phyloP scores from a whole-genome alignment of 2,797 vertebrate genomes.

The Podarcis lilfordi region DNA sequence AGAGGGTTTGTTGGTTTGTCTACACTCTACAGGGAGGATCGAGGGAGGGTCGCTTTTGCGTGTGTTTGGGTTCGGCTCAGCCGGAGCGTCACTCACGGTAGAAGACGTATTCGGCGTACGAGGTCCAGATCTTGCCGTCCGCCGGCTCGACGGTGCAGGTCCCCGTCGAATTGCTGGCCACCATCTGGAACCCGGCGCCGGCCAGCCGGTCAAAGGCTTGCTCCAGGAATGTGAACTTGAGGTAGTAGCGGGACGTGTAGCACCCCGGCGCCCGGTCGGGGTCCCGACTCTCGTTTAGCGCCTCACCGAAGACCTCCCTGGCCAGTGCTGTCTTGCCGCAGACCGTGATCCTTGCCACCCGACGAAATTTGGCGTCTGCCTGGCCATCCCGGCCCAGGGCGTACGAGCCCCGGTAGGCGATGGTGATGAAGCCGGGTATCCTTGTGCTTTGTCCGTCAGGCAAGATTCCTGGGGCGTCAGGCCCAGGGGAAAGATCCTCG shows the following conservation, averaged over 20 bases:
- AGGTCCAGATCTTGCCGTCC: conserved; percentile 96
- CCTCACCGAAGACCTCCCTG: conserved; percentile 95
- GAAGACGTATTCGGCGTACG: conserved; percentile 97
- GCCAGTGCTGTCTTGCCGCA: conserved; percentile 92
- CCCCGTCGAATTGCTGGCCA: conserved; percentile 92
- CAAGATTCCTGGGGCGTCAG: conserved; percentile 37
- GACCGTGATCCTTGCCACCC: conserved; percentile 92
- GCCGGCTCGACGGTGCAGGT: conserved; percentile 91
- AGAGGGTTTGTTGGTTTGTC: conserved; percentile 21
- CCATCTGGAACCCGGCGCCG: conserved; percentile 92
- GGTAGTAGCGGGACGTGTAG: conserved; percentile 93
- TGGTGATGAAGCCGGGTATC: conserved; percentile 90
- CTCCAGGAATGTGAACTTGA: conserved; percentile 94
- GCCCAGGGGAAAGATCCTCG: conserved; percentile 82
- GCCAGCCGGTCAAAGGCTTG: conserved; percentile 94
- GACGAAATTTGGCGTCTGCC: conserved; percentile 90
- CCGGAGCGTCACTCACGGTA: conserved; percentile 85
- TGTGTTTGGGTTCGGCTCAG: neutral
- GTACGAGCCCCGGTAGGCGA: conserved; percentile 92
- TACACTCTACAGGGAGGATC: conserved; percentile 60
- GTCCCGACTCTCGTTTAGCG: conserved; percentile 93
- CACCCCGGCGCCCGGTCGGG: conserved; percentile 90
- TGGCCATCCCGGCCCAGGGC: conserved; percentile 93
- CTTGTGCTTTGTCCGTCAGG: conserved; percentile 65
- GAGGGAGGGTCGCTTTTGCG: conserved; percentile 19